Evolutionary conservation across 1,140 invertebrate genomes (phyloP), one percentile per base, ranked within the genome.

Genomic region (Sminthurinus signatus): DNA sequence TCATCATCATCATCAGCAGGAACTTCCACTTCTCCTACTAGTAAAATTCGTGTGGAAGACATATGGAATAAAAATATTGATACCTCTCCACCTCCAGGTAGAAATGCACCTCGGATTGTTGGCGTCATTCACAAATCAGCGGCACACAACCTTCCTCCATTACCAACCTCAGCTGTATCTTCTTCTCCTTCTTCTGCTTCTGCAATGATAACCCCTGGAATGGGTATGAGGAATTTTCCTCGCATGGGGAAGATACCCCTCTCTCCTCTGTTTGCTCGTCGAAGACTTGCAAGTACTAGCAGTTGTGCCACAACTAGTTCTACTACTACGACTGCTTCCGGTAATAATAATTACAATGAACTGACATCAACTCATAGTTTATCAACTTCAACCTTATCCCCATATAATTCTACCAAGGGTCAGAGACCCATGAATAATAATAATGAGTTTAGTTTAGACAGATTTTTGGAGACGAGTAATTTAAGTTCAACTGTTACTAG

Each of bases 161-260:
- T 32, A 23, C 42, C 23, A 3, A 10, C 21, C 2, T 27, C 23
- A 4, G 17, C 27, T 28, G 8, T 14, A 2, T 15, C 5, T 27
- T 29, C 27, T 5, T 14, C 23, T 4, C 4, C 19, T 2, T 42
- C 56, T 27, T 59, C 56, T 12, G 15, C 25, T 4, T 36, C 25
- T 12, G 14, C 39, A 27, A 25, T 5, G 50, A 25, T n/a, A 27
- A 19, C 44, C 25, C 25, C 51, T 25, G 32, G 32, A 15, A 36
- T 36, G 15, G 29, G 50, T n/a, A 17, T 55, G 1, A 39, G 52
- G 17, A 51, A 57, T 25, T 60, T 65, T 28, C 63, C 63, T 2
- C 57, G 55, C 54, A 60, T 68, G 52, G 67, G 62, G 1, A 64
- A 64, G 58, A 63, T 60, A 4, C 69, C 69, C 0, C 64, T 67